A percentile compares a stretch with the other conserved stretches of the same genome.
These are phyloP conservation scores for Hylia prasina DNA, from an alignment of 2,113 vertebrate species.

Conservation along the genomic window DNA sequence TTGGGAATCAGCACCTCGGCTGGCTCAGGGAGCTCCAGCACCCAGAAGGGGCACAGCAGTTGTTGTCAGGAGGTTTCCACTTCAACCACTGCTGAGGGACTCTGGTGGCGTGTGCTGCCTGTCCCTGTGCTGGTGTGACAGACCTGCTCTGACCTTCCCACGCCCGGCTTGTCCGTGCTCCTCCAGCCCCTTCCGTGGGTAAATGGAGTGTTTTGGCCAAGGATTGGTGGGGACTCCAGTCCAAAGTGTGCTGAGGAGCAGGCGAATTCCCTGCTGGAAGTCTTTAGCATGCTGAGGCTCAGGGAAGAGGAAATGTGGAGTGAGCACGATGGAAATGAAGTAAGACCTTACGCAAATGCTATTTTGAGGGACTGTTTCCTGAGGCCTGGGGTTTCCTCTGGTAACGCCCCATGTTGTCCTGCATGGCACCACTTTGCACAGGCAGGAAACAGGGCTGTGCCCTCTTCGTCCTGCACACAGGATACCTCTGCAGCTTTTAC, in stretches of 20 bases:
- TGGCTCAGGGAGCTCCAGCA: not conserved
- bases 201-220: not conserved
- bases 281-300: not conserved
- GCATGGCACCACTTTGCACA: rapidly evolving
- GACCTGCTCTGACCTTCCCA: not conserved
- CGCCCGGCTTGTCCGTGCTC: rapidly evolving
- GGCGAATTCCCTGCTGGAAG: not conserved
- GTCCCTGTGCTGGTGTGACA: not conserved
- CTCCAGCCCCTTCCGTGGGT: not conserved
- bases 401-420: not conserved
- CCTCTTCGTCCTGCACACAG: not conserved
- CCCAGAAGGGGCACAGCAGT: rapidly evolving
- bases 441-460: not conserved
- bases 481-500: not conserved
- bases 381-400: not conserved
- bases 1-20: not conserved
- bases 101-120: not conserved
- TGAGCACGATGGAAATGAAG: not conserved
- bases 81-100: not conserved
- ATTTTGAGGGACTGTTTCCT: not conserved
- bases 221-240: not conserved
- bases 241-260: not conserved
- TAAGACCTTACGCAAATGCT: not conserved
- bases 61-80: not conserved
- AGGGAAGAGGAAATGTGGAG: not conserved